A percentile compares a stretch with the other conserved stretches of the same genome.
Evolutionary conservation across 2,113 vertebrate genomes (phyloP).

Genomic region (Edolisoma coerulescens): DNA sequence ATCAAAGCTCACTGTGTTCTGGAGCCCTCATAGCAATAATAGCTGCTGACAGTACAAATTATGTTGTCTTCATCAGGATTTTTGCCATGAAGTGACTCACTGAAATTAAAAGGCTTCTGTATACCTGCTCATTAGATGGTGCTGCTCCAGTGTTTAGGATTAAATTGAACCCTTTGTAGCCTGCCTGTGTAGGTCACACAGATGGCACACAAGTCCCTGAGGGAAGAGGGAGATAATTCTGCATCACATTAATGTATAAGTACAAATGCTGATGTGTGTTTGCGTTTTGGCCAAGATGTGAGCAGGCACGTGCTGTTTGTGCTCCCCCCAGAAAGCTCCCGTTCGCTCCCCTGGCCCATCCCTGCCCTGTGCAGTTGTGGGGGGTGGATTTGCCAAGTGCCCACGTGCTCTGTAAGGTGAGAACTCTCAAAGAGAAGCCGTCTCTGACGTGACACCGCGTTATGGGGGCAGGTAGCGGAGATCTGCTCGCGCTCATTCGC

Average conservation of each 20-base stretch:
- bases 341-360: conserved; percentile 71
- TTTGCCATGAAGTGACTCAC: background rate
- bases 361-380: conserved; percentile 83
- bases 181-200: background rate
- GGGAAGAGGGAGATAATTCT: background rate
- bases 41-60: background rate
- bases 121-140: background rate
- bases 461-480: conserved; percentile 69
- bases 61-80: background rate
- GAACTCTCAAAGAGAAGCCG: conserved; percentile 83
- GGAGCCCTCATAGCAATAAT: background rate
- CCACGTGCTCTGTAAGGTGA: conserved; percentile 82
- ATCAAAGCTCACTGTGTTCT: background rate
- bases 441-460: conserved; percentile 83
- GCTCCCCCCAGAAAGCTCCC: conserved; percentile 77
- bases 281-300: background rate
- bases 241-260: background rate
- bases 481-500: accelerated
- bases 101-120: background rate
- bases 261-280: background rate
- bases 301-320: background rate
- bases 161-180: background rate
- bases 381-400: conserved; percentile 80
- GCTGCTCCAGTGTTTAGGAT: background rate
- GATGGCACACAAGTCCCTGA: background rate